phyloP scores from a whole-genome alignment of 2,888 invertebrate species.

The Apotomis capreana region DNA sequence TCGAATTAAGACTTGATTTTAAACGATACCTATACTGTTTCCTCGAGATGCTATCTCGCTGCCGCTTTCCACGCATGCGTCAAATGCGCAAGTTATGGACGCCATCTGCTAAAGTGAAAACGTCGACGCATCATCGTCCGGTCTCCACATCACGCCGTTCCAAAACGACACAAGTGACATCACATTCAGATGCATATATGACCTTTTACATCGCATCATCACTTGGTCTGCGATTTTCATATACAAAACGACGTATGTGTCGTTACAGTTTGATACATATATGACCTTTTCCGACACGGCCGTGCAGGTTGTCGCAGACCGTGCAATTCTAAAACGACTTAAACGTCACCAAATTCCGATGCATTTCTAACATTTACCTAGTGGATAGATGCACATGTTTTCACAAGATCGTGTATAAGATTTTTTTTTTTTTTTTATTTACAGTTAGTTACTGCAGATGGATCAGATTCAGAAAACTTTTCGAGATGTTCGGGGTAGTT shows the following conservation, averaged over 20 bases:
- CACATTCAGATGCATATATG: background rate
- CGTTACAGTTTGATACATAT: background rate
- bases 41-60: constrained; percentile 21
- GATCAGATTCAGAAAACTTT: background rate
- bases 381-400: constrained; percentile 33
- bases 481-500: background rate
- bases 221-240: constrained; percentile 1
- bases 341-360: background rate
- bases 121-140: constrained; percentile 26
- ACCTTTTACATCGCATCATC: constrained; percentile 18
- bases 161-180: constrained; percentile 3
- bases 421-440: constrained; percentile 32
- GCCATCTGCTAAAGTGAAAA: constrained; percentile 40
- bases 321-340: background rate
- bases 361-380: background rate
- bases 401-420: constrained; percentile 33
- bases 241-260: constrained; percentile 7
- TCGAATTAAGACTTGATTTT: background rate
- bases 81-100: constrained; percentile 33
- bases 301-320: constrained; percentile 1
- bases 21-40: constrained; percentile 23
- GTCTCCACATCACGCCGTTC: background rate
- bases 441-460: constrained; percentile 5
- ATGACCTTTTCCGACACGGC: constrained; percentile 9
- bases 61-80: constrained; percentile 39